Base-by-base conservation (phyloP, 2,888 invertebrate species). In the Julus scanicus region DNA sequence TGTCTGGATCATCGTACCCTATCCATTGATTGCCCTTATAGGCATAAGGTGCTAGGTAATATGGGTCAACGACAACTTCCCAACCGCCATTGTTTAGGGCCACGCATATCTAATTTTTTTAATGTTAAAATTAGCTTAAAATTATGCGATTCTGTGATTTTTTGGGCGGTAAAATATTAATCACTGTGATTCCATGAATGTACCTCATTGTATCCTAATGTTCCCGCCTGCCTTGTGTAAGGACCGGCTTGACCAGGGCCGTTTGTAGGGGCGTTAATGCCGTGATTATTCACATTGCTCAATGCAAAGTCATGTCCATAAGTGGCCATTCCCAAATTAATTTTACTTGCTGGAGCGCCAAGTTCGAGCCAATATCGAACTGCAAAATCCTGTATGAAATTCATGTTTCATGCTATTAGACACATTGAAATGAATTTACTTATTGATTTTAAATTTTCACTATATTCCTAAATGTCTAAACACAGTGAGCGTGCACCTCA, bases 141-240 rank as follows among this genome's bases (percentile, higher is more conserved):
- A n/a, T n/a, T n/a, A n/a, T n/a, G n/a, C n/a, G n/a, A n/a, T n/a
- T n/a, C n/a, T n/a, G n/a, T n/a, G n/a, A n/a, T n/a, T n/a, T n/a
- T n/a, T n/a, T n/a, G n/a, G n/a, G n/a, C n/a, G n/a, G n/a, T n/a
- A n/a, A n/a, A n/a, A n/a, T n/a, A n/a, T n/a, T n/a, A n/a, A n/a
- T n/a, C n/a, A n/a, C n/a, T n/a, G n/a, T n/a, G n/a, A n/a, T n/a
- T n/a, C n/a, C n/a, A n/a, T 44, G 17, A 44, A 6, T 11, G 40
- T 89, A 94, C 94, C 92, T 96, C 96, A 90, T 95, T 95, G 91
- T 95, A 96, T n/a, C 95, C 96, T 87, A 96, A 91, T 57, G 94
- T 93, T 1, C 96, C 96, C 8, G 92, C 91, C 87, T 94, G 93
- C 29, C 92, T 91, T 0, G 96, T 95, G 90, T 94, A 95, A 0